phyloP scores from a whole-genome alignment of 92 coral and sea anemone species.

The Plumapathes pennacea region DNA sequence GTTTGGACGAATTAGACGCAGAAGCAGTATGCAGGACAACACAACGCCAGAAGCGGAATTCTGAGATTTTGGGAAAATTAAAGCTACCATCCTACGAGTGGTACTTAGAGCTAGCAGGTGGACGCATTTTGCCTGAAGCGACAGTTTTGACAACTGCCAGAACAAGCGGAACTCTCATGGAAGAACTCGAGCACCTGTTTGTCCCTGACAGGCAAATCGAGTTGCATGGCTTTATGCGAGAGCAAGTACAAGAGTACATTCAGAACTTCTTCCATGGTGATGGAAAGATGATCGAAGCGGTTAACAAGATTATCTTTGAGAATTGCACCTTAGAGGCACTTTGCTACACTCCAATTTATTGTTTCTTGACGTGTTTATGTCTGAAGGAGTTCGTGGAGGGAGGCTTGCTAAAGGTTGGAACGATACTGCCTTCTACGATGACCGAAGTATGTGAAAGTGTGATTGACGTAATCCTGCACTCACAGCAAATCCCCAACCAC shows the following conservation, averaged over 20 bases:
- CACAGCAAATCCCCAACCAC: not conserved
- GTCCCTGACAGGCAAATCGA: conserved; percentile 20
- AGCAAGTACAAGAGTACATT: conserved; percentile 7
- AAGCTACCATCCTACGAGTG: no score
- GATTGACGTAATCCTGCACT: conserved; percentile 1
- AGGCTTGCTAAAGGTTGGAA: not conserved
- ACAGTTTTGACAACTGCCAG: no score
- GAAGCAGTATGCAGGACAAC: no score
- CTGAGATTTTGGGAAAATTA: no score
- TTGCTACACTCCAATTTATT: conserved; percentile 44
- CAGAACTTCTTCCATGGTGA: conserved; percentile 19
- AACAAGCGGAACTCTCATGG: no score
- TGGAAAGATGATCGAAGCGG: not conserved
- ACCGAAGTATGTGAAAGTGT: conserved; percentile 7
- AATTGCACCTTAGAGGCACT: conserved; percentile 20
- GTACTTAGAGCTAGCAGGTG: no score
- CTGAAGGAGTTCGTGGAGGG: conserved; percentile 1
- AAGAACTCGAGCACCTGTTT: no score
- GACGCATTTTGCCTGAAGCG: no score
- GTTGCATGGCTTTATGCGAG: conserved; percentile 18
- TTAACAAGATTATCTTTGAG: conserved; percentile 17
- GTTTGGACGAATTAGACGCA: no score
- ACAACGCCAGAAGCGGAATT: no score
- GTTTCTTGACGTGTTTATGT: conserved; percentile 31
- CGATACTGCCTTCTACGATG: conserved; percentile 9